Evolutionary conservation across 2,113 vertebrate species (phyloP).

Genomic region (Rostratula benghalensis): DNA sequence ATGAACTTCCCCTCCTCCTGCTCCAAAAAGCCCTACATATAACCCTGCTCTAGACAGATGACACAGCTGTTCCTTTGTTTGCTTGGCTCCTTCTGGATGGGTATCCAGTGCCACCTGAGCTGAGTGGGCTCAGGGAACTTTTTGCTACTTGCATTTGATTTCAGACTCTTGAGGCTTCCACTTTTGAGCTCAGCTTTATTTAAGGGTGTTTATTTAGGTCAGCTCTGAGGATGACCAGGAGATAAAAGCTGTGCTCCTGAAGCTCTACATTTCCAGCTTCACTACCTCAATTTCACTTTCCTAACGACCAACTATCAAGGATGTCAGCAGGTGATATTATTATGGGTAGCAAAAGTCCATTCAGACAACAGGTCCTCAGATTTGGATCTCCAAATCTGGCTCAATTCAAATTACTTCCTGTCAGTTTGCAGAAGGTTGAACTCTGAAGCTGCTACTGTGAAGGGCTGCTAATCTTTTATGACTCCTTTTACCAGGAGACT

Average conservation of each 20-base stretch:
- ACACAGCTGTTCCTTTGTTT: constrained; percentile 61
- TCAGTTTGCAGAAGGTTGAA: not conserved
- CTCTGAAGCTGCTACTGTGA: not conserved
- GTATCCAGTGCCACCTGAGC: not conserved
- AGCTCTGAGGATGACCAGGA: not conserved
- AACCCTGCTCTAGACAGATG: not conserved
- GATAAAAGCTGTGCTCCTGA: not conserved
- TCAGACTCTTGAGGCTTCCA: not conserved
- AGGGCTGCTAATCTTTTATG: not conserved
- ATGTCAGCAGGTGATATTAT: not conserved
- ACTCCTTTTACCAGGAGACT: not conserved
- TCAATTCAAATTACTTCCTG: not conserved
- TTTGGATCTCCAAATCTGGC: not conserved
- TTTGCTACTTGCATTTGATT: constrained; percentile 8
- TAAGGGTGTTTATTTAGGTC: not conserved
- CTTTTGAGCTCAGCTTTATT: not conserved
- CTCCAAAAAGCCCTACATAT: constrained; percentile 7
- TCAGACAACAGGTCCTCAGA: not conserved
- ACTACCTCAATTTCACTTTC: not conserved
- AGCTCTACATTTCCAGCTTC: not conserved
- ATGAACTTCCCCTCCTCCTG: constrained; percentile 52
- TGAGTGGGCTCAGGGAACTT: not conserved
- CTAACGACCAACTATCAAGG: not conserved
- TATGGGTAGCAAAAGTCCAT: not conserved
- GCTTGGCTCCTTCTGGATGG: not conserved